Base-by-base conservation (phyloP, 2,888 invertebrate species). In the Alitta virens region DNA sequence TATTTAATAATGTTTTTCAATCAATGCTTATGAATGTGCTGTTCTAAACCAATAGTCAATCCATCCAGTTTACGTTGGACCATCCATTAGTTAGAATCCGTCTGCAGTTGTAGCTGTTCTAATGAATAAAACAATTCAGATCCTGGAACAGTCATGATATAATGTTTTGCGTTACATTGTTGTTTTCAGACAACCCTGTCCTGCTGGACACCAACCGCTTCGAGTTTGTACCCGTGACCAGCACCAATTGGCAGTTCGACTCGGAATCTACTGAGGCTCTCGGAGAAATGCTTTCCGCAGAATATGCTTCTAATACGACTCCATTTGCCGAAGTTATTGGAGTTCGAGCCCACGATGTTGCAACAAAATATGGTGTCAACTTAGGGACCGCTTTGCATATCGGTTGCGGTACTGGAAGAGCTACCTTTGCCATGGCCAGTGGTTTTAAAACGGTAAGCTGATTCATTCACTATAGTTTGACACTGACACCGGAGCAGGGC, bases 231-330 rank as follows among this genome's bases (percentile, higher is more conserved):
- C 65, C 27, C 2, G 68, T 71, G 0, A 60, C 66, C 1, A 72
- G 74, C 21, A 72, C 75, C 25, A 77, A 77, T 59, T 60, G 56
- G 12, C 74, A 75, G 38, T 75, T 73, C 56, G 56, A 62, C 18
- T 72, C 64, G 60, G 78, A 78, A 46, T 69, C 69, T 3, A 49
- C 63, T 26, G 60, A 62, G 21, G 63, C 72, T 9, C 62, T 73
- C 12, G 51, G 70, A n/a, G 74, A 75, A 21, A 75, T 76, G 50
- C 68, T 76, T 7, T 72, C 74, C 56, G 69, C 70, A 59, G 78
- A 78, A 63, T 78, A 76, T 68, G 75, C 16, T 2, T n/a, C 25
- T n/a, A 33, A 26, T 16, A 42, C n/a, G 1, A 5, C 25, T 18
- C 2, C 54, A 5, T 40, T 51, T 14, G 49, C 52, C 14, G 27